A percentile compares a stretch with the other conserved stretches of the same genome.
These are phyloP conservation scores for Bubo scandiacus DNA, from an alignment of 2,113 vertebrate species.

Conservation along the genomic window DNA sequence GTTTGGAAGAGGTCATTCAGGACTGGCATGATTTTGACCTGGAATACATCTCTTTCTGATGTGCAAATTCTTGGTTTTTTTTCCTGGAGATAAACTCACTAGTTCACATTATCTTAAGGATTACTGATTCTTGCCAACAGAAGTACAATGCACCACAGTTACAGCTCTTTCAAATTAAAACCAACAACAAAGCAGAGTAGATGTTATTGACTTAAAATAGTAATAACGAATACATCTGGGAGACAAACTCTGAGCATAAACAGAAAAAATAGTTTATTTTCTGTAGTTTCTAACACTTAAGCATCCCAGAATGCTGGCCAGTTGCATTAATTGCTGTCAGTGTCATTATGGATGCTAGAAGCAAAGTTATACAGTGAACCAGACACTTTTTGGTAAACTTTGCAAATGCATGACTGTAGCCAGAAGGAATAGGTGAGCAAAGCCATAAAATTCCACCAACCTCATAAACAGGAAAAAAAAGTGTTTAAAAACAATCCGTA, in stretches of 20 bases:
- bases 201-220: background rate
- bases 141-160: background rate
- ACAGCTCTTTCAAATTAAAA: background rate
- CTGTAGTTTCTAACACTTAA: background rate
- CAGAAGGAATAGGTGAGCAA: background rate
- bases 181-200: background rate
- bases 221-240: background rate
- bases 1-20: background rate
- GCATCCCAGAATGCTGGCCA: background rate
- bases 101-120: background rate
- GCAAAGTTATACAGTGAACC: background rate
- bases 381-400: background rate
- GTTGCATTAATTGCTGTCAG: background rate
- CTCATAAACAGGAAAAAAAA: background rate
- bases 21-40: background rate
- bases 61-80: background rate
- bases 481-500: background rate
- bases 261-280: background rate
- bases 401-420: background rate
- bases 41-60: background rate
- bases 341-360: background rate
- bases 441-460: background rate
- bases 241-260: background rate
- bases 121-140: background rate
- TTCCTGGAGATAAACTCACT: background rate